These are phyloP conservation scores for Clistopyga incitator DNA, from an alignment of 2,888 invertebrate genomes.

Conservation along the genomic window DNA sequence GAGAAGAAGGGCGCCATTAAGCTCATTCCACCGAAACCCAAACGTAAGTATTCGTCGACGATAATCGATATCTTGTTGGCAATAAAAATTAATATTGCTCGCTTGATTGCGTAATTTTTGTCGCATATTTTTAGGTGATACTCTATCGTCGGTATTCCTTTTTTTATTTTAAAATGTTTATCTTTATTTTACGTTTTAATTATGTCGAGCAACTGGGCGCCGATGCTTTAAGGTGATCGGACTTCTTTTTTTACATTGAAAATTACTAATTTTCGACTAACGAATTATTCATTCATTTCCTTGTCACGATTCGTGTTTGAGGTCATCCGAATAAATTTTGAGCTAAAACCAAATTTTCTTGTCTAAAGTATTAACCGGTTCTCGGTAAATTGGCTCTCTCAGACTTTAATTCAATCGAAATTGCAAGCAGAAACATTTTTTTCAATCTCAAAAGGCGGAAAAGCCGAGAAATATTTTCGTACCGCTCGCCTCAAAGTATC, in stretches of 20 bases:
- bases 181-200: background rate
- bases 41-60: slow-evolving; percentile 91
- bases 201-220: slow-evolving; percentile 14
- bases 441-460: background rate
- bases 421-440: background rate
- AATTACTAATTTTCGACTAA: slow-evolving; percentile 7
- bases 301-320: background rate
- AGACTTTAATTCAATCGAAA: background rate
- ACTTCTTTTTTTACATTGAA: background rate
- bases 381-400: too few species aligned
- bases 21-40: slow-evolving; percentile 94
- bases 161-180: background rate
- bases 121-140: background rate
- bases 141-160: background rate
- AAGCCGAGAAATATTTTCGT: background rate
- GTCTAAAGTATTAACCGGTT: too few species aligned
- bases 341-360: too few species aligned
- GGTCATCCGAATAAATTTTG: background rate
- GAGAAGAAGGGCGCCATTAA: slow-evolving; percentile 94
- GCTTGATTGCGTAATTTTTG: background rate
- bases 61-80: slow-evolving; percentile 5
- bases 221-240: slow-evolving; percentile 32
- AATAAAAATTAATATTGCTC: slow-evolving; percentile 9
- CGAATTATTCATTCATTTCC: background rate
- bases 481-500: slow-evolving; percentile 56